Conservation (phyloP, 2,888 invertebrate genomes). For the Pherbina coryleti region DNA sequence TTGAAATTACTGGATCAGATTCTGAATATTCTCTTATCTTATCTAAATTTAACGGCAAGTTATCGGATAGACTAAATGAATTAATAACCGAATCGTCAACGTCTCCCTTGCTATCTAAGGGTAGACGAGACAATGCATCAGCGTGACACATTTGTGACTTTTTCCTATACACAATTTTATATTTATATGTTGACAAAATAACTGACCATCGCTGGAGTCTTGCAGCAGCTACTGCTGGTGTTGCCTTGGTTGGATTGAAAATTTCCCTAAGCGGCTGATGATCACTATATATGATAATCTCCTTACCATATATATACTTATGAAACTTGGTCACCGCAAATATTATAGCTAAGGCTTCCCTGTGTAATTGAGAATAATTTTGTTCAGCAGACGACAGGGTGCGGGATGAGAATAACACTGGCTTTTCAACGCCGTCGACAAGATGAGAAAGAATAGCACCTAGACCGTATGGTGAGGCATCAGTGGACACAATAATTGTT, state of each 20-base stretch:
- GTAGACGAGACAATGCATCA: conserved; percentile 34
- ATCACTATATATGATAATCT: conserved; percentile 1
- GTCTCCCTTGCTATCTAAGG: not conserved
- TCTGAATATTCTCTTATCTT: not conserved
- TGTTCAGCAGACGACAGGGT: conserved; percentile 29
- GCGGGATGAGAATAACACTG: conserved; percentile 36
- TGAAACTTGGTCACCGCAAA: conserved; percentile 43
- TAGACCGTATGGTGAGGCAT: conserved; percentile 3
- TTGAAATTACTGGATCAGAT: not conserved
- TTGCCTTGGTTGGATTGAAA: conserved; percentile 27
- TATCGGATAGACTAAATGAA: conserved; percentile 29
- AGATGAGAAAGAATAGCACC: conserved; percentile 25
- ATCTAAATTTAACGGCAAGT: conserved; percentile 10
- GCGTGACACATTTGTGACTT: conserved; percentile 24
- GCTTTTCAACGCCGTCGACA: conserved; percentile 29
- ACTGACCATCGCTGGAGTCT: conserved; percentile 32
- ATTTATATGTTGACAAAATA: conserved; percentile 32
- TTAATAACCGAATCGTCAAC: conserved; percentile 20
- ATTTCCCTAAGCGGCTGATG: conserved; percentile 38
- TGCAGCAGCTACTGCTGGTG: conserved; percentile 27
- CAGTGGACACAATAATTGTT: not conserved
- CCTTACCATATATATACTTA: conserved; percentile 53
- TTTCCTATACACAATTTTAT: conserved; percentile 35
- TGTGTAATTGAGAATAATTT: conserved; percentile 39
- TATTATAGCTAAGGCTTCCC: conserved; percentile 42